Evolutionary conservation across 1,140 invertebrate genomes (phyloP), one percentile per base, ranked within the genome.

Genomic region (Leptinotarsa lineolata): DNA sequence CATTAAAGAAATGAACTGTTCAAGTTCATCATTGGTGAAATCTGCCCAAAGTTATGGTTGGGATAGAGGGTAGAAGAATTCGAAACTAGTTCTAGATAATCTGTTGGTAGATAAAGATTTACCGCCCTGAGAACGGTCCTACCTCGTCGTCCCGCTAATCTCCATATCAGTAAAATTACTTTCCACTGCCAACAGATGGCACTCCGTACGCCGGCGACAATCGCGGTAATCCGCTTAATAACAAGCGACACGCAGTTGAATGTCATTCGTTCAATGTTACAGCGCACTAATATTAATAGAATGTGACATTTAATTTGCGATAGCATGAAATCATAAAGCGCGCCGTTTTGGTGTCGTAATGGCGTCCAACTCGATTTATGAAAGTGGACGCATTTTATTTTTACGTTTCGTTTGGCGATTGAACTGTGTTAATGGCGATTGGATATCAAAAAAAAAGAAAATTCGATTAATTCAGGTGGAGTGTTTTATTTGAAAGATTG

Each of bases 261-360:
- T 72, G 76, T 77, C 72, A 74, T 72, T 76, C 70, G 76, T 74
- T 77, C 72, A 77, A 77, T 74, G 73, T 74, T 74, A 68, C 65
- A 45, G 48, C 68, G 24, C 61, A 66, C 65, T 65, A 66, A 75
- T 77, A 71, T 75, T 77, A 77, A 77, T 75, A 73, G 69, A 77
- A 77, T 75, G 76, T 77, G 76, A 77, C 76, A 77, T 77, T 77
- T 77, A 77, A 77, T 77, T 77, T 77, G 74, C 73, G 76, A 77
- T 30, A 63, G 15, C 65, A 45, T 18, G 13, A 44, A 67, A 44
- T 44, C 65, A 67, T 67, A 44, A 67, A 67, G 39, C 73, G 63
- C 72, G 67, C 71, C 65, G 70, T 73, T 73, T 70, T 48, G 59
- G 48, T 65, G 73, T 45, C 39, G 65, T 6, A 67, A 45, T 30